A percentile compares a stretch with the other conserved stretches of the same genome.
These are phyloP conservation scores for Dynastes grantii DNA, from an alignment of 2,888 invertebrate genomes.

Conservation along the genomic window DNA sequence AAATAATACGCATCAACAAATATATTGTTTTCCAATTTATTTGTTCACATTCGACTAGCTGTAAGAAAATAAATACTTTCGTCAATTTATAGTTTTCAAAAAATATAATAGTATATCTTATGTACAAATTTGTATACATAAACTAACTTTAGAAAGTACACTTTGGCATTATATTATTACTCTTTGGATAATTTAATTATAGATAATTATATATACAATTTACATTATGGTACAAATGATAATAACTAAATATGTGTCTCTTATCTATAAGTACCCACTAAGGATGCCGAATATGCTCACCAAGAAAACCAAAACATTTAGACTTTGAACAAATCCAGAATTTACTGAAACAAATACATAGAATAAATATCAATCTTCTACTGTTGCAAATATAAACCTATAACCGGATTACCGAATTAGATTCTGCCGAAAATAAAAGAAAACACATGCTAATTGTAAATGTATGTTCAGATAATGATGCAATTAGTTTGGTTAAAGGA, in stretches of 20 bases:
- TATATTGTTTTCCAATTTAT: not conserved
- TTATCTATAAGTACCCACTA: constrained; percentile 1
- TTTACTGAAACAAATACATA: constrained; percentile 26
- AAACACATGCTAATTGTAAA: not conserved
- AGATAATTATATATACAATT: constrained; percentile 29
- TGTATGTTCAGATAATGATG: not conserved
- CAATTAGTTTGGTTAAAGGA: not conserved
- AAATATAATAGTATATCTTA: constrained; percentile 35
- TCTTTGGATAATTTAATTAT: constrained; percentile 29
- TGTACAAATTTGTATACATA: constrained; percentile 35
- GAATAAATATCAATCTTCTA: not conserved
- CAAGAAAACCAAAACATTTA: not conserved
- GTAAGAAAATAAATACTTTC: constrained; percentile 45
- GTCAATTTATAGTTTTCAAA: not conserved
- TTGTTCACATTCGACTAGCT: constrained; percentile 24
- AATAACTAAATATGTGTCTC: not conserved
- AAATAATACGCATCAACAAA: not conserved
- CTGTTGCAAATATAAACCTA: no score
- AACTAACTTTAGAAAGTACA: constrained; percentile 19
- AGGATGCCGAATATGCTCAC: not conserved
- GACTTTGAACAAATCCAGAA: not conserved
- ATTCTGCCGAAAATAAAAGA: not conserved
- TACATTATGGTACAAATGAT: constrained; percentile 39
- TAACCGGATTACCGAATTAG: not conserved
- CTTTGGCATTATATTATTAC: constrained; percentile 32